Base-by-base conservation (phyloP, 2,113 vertebrate species). In the Leptocoma aspasia region DNA sequence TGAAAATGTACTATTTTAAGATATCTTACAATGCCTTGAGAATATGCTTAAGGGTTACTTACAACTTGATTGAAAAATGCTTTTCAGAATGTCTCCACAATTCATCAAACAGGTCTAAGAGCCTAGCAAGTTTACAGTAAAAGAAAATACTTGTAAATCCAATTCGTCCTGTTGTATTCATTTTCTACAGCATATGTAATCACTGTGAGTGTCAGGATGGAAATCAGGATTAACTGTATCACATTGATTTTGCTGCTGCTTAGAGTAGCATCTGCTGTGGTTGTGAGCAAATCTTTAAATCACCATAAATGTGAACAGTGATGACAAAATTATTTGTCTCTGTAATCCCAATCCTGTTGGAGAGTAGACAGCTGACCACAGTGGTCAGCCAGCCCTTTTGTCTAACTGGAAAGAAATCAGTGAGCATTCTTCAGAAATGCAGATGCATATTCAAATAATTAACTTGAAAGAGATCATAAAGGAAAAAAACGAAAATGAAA, bases 221-320 rank as follows among this genome's bases (percentile, higher is more conserved):
- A 91, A 56, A 94, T 90, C 77, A 91, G 72, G 56, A 93, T 91
- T 96, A 96, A 87, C 63, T 60, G 21, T 85, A 86, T 52, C 49
- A 86, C 49, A 92, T 39, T 94, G 68, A 91, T 94, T 96, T 95
- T 94, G 66, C n/a, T 91, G 37, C 16, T 88, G 53, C 44, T 88
- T 95, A 50, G 69, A 76, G 60, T 75, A 86, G 35, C 59, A 89
- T 86, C 52, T 93, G 44, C 41, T 90, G n/a, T 82, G 28, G 27
- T 89, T 94, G 59, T 49, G 31, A 70, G 17, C 10, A 89, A 86
- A 39, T 24, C 7, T 92, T 91, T 82, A 90, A 91, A 79, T 77
- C 30, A 42, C 21, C 33, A 20, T 39, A 78, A 66, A 87, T 66
- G 24, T 82, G 45, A 96, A 76, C 8, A 91, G 15, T 57, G 61